Base-by-base conservation (phyloP, 2,113 vertebrate species). In the Trochalopteron elliotii region DNA sequence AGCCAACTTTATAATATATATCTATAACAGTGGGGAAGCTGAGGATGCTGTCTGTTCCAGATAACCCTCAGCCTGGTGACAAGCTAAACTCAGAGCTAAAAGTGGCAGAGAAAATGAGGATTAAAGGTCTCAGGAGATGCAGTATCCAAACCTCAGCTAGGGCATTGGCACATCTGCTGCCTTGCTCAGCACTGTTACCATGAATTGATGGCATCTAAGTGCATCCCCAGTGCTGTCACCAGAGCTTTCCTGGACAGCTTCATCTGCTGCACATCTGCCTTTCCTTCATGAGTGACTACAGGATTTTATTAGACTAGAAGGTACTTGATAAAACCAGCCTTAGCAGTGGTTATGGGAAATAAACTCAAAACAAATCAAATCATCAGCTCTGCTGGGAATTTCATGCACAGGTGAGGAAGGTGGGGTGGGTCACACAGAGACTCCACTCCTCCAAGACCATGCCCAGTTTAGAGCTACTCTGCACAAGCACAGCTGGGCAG, bases 31-130 rank as follows among this genome's bases (percentile, higher is more conserved):
- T 57, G 65, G 78, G 59, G 63, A 64, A n/a, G 39, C 39, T 64
- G 75, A 64, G 31, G 21, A 37, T 75, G 33, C 44, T 69, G n/a
- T 7, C 24, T 83, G 2, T 1, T 3, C 20, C 0, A 0, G 37
- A 12, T 65, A 71, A 37, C 31, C 28, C 71, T 65, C 57, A 72
- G 57, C 49, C 71, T 79, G 53, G 47, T 1, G 2, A n/a, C 27
- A 61, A 45, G 49, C 49, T 28, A 55, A 78, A 52, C 56, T 75
- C 63, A 44, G 14, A 33, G 63, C 49, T 69, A 42, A 42, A 30
- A 0, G 2, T 42, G 56, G 24, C 4, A 2, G 55, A 56, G 49
- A 70, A 67, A 27, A 86, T 81, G 30, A 77, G 60, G 22, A 67
- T 81, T 74, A 55, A 78, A 83, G 15, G 16, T 52, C 39, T 67